Conservation (phyloP, 2,888 invertebrate species). For the Rhamnusium bicolor region DNA sequence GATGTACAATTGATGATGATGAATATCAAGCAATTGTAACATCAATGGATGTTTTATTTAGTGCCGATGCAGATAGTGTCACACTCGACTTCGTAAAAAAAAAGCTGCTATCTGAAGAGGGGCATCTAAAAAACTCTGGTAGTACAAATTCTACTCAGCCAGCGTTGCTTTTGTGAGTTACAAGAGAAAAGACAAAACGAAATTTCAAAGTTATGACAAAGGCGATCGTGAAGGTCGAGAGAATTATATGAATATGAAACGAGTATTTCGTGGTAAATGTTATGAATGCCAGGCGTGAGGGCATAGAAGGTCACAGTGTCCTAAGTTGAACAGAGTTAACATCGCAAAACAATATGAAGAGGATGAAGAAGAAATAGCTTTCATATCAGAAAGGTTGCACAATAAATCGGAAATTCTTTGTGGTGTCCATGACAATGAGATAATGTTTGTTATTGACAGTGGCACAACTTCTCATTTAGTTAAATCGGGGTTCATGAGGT, state of each 20-base stretch:
- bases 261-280: not conserved
- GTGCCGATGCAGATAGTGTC: not conserved
- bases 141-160: not conserved
- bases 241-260: not conserved
- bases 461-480: conserved; percentile 15
- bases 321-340: not conserved
- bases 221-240: not conserved
- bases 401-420: not conserved
- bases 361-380: not conserved
- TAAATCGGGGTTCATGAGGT: not conserved
- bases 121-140: not conserved
- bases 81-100: not conserved
- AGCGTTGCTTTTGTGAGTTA: not conserved
- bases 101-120: not conserved
- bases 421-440: not conserved
- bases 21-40: conserved; percentile 18
- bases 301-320: not conserved
- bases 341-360: not conserved
- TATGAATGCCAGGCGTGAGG: not conserved
- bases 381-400: not conserved
- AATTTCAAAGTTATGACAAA: not conserved
- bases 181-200: not conserved
- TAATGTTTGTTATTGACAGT: conserved; percentile 1
- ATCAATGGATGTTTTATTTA: conserved; percentile 28
- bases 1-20: conserved; percentile 23